phyloP scores from a whole-genome alignment of 2,888 invertebrate genomes.

The Abrostola tripartita region DNA sequence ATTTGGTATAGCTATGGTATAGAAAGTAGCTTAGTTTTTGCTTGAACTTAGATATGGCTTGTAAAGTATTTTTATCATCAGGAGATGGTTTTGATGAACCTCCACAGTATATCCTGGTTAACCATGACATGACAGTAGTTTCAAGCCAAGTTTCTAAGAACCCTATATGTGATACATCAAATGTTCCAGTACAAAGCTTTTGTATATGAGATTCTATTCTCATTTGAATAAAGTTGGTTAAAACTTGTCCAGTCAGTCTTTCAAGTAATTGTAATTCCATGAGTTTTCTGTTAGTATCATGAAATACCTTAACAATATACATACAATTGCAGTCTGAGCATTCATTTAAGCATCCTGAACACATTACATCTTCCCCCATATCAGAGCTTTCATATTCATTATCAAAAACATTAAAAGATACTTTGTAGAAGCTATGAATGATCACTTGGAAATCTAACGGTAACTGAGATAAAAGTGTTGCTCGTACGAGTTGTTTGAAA shows the following conservation, averaged over 20 bases:
- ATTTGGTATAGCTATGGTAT: conserved; percentile 95
- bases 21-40: conserved; percentile 94
- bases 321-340: conserved; percentile 88
- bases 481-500: conserved; percentile 90
- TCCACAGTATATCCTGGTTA: conserved; percentile 93
- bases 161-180: conserved; percentile 94
- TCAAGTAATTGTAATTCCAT: conserved; percentile 93
- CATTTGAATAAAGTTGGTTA: conserved; percentile 94
- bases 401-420: conserved; percentile 92
- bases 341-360: conserved; percentile 92
- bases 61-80: conserved; percentile 86
- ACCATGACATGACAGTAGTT: conserved; percentile 95
- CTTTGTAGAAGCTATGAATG: conserved; percentile 92
- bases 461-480: conserved; percentile 91
- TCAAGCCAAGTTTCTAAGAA: conserved; percentile 95
- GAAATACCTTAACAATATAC: conserved; percentile 91
- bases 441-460: conserved; percentile 91
- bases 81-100: conserved; percentile 89
- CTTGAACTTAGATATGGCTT: conserved; percentile 90
- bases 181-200: conserved; percentile 94
- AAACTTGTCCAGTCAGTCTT: conserved; percentile 94
- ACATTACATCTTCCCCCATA: conserved; percentile 89
- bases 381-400: conserved; percentile 84
- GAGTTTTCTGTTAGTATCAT: conserved; percentile 93
- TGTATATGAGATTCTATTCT: conserved; percentile 95